Evolutionary conservation across 2,113 vertebrate species (phyloP).

Genomic region (Nestor notabilis): DNA sequence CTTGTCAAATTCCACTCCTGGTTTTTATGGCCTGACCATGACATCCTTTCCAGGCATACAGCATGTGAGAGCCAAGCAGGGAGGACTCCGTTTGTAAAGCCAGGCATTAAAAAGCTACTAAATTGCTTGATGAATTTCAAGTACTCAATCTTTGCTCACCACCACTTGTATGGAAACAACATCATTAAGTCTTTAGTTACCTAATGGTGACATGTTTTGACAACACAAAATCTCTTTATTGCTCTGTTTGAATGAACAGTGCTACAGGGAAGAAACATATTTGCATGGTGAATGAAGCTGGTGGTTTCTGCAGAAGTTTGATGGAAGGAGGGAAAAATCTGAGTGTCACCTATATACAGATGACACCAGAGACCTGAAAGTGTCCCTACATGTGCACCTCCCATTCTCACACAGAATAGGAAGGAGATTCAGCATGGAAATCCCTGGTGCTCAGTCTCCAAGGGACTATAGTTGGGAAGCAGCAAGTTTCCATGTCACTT

Average conservation of each 20-base stretch:
- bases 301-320: background rate
- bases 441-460: background rate
- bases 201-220: background rate
- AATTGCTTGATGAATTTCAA: background rate
- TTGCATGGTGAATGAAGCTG: background rate
- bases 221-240: background rate
- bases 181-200: background rate
- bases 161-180: background rate
- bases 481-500: background rate
- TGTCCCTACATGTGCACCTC: fast-evolving
- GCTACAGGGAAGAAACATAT: background rate
- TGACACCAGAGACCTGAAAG: background rate
- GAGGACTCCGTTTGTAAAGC: background rate
- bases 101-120: background rate
- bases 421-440: background rate
- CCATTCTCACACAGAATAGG: background rate
- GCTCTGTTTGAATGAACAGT: background rate
- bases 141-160: background rate
- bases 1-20: background rate
- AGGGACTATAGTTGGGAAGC: background rate
- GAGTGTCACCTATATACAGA: background rate
- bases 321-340: background rate
- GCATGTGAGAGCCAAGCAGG: background rate
- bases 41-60: background rate
- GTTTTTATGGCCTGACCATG: background rate